A percentile compares a stretch with the other conserved stretches of the same genome.
Conservation (phyloP, 2,888 invertebrate species). For the Eupithecia dodoneata region DNA sequence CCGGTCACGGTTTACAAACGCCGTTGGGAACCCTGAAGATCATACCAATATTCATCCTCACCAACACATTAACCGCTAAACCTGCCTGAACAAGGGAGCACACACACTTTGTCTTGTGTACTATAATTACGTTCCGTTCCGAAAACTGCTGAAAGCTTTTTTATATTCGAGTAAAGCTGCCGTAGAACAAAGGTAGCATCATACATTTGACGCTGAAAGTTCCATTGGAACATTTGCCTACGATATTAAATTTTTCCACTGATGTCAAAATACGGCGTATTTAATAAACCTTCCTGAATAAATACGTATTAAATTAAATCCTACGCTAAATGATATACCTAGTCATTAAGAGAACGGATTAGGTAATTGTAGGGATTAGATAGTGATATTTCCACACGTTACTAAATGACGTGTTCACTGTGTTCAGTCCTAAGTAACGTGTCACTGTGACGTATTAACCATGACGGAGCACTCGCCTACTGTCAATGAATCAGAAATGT, state of each 20-base stretch:
- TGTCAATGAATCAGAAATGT: slow-evolving; percentile 48
- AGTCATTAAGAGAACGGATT: not conserved
- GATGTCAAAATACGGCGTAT: not conserved
- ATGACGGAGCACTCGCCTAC: slow-evolving; percentile 45
- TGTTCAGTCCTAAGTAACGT: too few species aligned
- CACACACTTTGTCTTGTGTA: too few species aligned
- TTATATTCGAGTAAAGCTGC: not conserved
- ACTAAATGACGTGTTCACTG: slow-evolving; percentile 15
- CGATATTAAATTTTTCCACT: not conserved
- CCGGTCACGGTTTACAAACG: too few species aligned
- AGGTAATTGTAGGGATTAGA: not conserved
- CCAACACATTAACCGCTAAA: too few species aligned
- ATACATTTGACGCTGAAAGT: not conserved
- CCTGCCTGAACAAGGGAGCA: too few species aligned
- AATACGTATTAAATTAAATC: not conserved
- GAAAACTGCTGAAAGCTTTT: not conserved
- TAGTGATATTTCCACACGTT: not conserved
- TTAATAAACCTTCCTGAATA: not conserved
- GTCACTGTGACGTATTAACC: slow-evolving; percentile 36
- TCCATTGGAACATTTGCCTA: not conserved
- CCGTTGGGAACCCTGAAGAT: too few species aligned
- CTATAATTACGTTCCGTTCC: not conserved
- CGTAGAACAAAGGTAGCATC: not conserved
- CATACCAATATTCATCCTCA: too few species aligned
- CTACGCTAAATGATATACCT: not conserved